phyloP scores from a whole-genome alignment of 2,113 vertebrate genomes.

The Empidonax alnorum region DNA sequence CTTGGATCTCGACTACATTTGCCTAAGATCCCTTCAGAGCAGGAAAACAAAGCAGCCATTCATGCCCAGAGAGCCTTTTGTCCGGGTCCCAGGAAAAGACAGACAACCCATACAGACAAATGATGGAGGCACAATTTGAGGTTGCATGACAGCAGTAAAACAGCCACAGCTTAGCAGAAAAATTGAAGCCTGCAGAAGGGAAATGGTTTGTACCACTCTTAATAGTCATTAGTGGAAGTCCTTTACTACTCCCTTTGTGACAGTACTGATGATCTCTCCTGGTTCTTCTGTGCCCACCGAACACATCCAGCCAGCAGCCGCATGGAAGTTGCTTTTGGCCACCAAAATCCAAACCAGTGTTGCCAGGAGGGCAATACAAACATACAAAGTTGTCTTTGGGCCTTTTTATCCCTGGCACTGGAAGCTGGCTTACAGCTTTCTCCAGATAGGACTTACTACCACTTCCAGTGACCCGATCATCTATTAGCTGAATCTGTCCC shows the following conservation, averaged over 20 bases:
- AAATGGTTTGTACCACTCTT: neutral
- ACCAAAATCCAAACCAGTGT: neutral
- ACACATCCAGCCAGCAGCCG: neutral
- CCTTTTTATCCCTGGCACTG: neutral
- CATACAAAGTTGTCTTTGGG: neutral
- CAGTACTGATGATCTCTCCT: neutral
- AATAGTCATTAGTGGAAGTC: neutral
- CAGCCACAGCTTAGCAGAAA: neutral
- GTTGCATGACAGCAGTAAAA: neutral
- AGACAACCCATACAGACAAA: neutral
- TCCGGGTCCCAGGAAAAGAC: neutral
- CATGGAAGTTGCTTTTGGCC: neutral
- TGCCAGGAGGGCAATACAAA: neutral
- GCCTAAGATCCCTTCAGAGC: neutral
- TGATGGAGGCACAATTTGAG: neutral
- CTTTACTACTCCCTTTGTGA: neutral
- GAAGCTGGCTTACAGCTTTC: neutral
- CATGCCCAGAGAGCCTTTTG: slow-evolving; percentile 24
- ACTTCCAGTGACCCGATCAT: neutral
- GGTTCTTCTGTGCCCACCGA: neutral
- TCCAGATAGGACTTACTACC: neutral
- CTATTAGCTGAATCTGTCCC: neutral
- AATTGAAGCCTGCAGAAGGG: neutral
- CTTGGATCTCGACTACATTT: slow-evolving; percentile 19
- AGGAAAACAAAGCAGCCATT: slow-evolving; percentile 40